Percentiles rank a stretch among this genome's conserved stretches.
phyloP scores from a whole-genome alignment of 92 coral and sea anemone species.

The Heliopora coerulea region DNA sequence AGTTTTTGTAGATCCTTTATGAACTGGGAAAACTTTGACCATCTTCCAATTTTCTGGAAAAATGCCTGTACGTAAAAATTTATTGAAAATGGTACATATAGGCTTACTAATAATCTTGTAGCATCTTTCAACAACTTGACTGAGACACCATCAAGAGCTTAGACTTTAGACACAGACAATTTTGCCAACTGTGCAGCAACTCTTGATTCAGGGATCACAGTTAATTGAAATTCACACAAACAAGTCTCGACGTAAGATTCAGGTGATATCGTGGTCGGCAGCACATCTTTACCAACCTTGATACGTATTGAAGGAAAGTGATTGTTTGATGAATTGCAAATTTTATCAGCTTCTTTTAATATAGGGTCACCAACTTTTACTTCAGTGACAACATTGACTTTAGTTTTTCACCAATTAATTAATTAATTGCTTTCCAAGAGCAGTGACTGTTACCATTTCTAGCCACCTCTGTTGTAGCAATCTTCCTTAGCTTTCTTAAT shows the following conservation, averaged over 20 bases:
- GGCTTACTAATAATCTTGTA: background rate
- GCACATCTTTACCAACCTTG: background rate
- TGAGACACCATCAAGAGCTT: background rate
- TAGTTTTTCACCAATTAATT: constrained; percentile 13
- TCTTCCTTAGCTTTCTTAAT: constrained; percentile 40
- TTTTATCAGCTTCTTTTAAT: constrained; percentile 4
- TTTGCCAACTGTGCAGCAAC: background rate
- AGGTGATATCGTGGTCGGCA: background rate
- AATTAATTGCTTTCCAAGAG: too few relatives aligned
- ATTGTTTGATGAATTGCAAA: constrained; percentile 38
- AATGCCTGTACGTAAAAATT: background rate
- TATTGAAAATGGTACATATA: background rate
- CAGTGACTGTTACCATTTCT: too few relatives aligned
- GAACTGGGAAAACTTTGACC: background rate
- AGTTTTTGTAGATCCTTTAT: background rate
- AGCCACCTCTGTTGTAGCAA: constrained; percentile 13
- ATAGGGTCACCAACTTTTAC: constrained; percentile 13
- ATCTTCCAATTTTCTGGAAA: background rate
- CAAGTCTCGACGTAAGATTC: background rate
- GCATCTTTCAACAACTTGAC: background rate
- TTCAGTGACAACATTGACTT: constrained; percentile 3
- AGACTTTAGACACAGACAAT: background rate
- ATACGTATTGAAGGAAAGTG: constrained; percentile 24
- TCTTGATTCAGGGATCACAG: background rate
- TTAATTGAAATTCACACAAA: background rate